Base-by-base conservation (phyloP, 2,888 invertebrate species). In the Pelosia muscerda region DNA sequence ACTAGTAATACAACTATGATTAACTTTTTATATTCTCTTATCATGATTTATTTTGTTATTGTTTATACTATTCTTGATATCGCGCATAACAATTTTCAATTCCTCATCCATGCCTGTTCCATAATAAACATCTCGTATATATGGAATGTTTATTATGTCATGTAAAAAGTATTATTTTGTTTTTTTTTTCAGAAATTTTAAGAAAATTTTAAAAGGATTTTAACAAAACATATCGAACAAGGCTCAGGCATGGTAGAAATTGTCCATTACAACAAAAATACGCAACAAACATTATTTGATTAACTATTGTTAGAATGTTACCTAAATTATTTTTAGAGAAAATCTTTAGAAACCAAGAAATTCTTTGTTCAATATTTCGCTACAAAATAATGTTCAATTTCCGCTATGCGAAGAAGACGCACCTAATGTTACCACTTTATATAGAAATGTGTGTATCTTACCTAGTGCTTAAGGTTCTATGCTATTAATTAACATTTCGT, bases 321-420 rank as follows among this genome's bases (percentile, higher is more conserved):
- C n/a, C 2, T n/a, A n/a, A 49, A 8, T n/a, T 2, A 49, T 49
- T 19, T 19, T 49, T 8, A 19, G n/a, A 49, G 49, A 49, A 49
- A n/a, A n/a, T 2, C 8, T 49, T n/a, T 49, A n/a, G 1, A 19
- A 49, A n/a, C 49, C 49, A n/a, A 49, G n/a, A 49, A 49, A 49
- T 63, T 67, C 73, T 71, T 71, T 60, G 26, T 66, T 68, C 61
- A 61, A 72, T 78, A 72, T 83, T 84, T 77, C 73, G 66, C 49
- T 34, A 57, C 69, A 82, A 78, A 85, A 84, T 81, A 83, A 84
- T 84, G 77, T 80, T 82, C 74, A 79, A 86, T 85, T 82, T 81
- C 75, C 57, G 19, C 22, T 70, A 68, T 64, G 72, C 66, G 71
- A 82, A 79, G 76, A 72, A 81, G 8, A 8, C 9, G n/a, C 8